A percentile compares a stretch with the other conserved stretches of the same genome.
Conservation (phyloP, 2,113 vertebrate species). For the Felis catus region DNA sequence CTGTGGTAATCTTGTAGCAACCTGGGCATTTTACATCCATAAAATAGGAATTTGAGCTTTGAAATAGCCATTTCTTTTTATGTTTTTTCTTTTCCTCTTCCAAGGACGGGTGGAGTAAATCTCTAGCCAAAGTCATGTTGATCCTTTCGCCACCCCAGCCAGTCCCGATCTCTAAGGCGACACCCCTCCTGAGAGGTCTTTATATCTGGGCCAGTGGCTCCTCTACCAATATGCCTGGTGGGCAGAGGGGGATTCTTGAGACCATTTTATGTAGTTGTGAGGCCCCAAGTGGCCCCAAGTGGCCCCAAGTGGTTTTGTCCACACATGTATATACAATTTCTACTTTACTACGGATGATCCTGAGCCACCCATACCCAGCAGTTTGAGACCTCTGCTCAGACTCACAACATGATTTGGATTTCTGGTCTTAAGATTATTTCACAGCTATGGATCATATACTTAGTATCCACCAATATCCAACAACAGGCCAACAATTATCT, state of each 20-base stretch:
- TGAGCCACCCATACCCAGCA: neutral
- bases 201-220: neutral
- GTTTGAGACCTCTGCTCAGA: neutral
- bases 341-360: neutral
- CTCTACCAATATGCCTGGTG: neutral
- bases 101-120: too few species aligned
- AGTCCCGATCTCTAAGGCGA: too few species aligned
- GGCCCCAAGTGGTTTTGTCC: neutral
- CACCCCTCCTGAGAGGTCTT: neutral
- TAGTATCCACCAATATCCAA: neutral
- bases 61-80: too few species aligned
- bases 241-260: neutral
- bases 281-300: neutral
- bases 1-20: too few species aligned
- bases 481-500: neutral
- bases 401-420: neutral
- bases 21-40: too few species aligned
- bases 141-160: too few species aligned
- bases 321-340: neutral
- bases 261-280: neutral
- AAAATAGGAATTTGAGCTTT: too few species aligned
- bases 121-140: too few species aligned
- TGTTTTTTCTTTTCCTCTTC: too few species aligned
- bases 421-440: neutral
- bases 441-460: neutral